Conservation (phyloP, 2,113 vertebrate genomes). For the Pampusana beccarii region DNA sequence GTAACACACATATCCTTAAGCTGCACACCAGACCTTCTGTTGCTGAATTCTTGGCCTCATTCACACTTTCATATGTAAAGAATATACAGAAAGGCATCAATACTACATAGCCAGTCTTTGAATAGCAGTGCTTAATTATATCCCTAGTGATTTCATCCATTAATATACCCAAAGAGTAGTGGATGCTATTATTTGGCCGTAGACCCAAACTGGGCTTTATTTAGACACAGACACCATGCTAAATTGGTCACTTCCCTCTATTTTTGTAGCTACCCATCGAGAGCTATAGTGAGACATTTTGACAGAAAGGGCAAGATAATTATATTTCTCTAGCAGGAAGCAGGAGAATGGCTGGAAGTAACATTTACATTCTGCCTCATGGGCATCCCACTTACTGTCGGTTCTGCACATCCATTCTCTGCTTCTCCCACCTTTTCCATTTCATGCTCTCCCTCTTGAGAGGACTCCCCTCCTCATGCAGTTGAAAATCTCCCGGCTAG, state of each 20-base stretch:
- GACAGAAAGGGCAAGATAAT: conserved; percentile 21
- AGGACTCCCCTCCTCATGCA: background rate
- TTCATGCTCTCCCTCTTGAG: background rate
- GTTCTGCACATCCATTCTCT: background rate
- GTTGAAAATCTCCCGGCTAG: background rate
- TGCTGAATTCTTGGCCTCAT: background rate
- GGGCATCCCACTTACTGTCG: background rate
- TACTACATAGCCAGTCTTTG: conserved; percentile 15
- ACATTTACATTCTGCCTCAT: conserved; percentile 7
- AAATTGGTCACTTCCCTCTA: background rate
- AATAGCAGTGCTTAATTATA: conserved; percentile 13
- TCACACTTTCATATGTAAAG: background rate
- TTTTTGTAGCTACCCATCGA: background rate
- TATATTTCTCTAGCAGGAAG: background rate
- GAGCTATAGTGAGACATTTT: background rate
- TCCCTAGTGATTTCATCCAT: background rate
- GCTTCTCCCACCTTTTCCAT: background rate
- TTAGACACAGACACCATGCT: background rate
- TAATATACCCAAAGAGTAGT: background rate
- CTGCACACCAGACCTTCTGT: background rate
- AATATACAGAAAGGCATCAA: background rate
- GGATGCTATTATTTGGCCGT: background rate
- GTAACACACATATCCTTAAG: background rate
- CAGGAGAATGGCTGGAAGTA: conserved; percentile 8
- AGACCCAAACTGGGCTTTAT: background rate